A percentile compares a stretch with the other conserved stretches of the same genome.
Conservation (phyloP, 1,140 invertebrate species). For the Tetraneura akinire region DNA sequence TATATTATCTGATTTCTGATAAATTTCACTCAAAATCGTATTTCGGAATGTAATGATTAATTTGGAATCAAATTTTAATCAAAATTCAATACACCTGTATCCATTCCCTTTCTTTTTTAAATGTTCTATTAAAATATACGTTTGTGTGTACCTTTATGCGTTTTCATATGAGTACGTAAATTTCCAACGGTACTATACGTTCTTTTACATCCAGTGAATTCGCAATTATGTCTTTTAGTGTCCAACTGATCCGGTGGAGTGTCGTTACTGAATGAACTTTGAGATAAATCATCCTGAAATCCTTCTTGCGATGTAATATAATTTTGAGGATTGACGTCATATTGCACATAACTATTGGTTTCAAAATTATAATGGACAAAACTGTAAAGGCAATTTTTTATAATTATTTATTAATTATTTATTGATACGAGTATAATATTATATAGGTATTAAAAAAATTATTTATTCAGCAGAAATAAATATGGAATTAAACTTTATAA, state of each 20-base stretch:
- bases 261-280: constrained; percentile 59
- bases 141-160: constrained; percentile 77
- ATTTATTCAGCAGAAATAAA: no score
- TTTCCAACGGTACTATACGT: constrained; percentile 94
- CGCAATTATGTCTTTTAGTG: constrained; percentile 77
- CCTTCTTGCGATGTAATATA: constrained; percentile 23
- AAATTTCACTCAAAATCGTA: no score
- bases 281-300: constrained; percentile 41
- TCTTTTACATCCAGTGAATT: constrained; percentile 84
- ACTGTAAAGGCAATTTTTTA: constrained; percentile 1
- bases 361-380: constrained; percentile 38
- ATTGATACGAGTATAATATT: no score
- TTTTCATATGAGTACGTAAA: constrained; percentile 92
- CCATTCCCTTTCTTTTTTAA: no score
- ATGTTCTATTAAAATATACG: no score
- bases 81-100: no score
- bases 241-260: constrained; percentile 66
- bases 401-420: neutral
- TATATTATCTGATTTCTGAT: no score
- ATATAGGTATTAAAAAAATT: no score
- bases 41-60: no score
- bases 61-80: no score
- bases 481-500: no score
- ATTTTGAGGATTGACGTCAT: constrained; percentile 23
- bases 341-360: constrained; percentile 26